Evolutionary conservation across 2,113 vertebrate genomes (phyloP).

Genomic region (Setophaga kirtlandii): DNA sequence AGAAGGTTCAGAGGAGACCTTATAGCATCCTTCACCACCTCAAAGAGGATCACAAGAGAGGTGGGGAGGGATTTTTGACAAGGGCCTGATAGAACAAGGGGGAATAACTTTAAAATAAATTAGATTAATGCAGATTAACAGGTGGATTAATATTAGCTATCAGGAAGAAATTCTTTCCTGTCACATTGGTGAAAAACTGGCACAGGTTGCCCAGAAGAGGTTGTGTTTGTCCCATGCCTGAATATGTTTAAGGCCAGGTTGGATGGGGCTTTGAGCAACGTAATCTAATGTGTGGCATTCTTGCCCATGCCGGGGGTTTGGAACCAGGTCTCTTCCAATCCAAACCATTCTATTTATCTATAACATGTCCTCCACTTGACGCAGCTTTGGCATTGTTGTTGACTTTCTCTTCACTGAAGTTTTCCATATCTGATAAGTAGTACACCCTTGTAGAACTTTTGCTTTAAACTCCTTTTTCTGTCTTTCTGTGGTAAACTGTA

Average conservation of each 20-base stretch:
- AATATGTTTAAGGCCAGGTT: accelerated
- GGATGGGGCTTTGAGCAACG: not conserved
- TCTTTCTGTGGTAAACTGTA: not conserved
- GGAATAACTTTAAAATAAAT: not conserved
- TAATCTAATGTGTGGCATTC: not conserved
- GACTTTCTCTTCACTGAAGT: not conserved
- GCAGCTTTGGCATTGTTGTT: too few relatives aligned
- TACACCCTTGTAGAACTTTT: not conserved
- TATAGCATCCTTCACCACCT: not conserved
- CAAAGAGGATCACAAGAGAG: not conserved
- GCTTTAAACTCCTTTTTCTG: not conserved
- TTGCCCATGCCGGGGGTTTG: not conserved
- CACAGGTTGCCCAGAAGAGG: not conserved
- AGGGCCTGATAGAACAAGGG: not conserved
- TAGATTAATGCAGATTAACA: not conserved
- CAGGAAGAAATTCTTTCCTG: not conserved
- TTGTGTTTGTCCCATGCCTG: not conserved
- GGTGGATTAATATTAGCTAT: not conserved
- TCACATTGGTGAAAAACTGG: too few relatives aligned
- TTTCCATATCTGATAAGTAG: not conserved
- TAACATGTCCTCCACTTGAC: not conserved
- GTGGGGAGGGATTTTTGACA: not conserved
- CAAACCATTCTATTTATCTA: not conserved
- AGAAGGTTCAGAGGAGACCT: not conserved
- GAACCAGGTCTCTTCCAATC: not conserved